Conservation (phyloP, 2,113 vertebrate genomes). For the Sturnus vulgaris region DNA sequence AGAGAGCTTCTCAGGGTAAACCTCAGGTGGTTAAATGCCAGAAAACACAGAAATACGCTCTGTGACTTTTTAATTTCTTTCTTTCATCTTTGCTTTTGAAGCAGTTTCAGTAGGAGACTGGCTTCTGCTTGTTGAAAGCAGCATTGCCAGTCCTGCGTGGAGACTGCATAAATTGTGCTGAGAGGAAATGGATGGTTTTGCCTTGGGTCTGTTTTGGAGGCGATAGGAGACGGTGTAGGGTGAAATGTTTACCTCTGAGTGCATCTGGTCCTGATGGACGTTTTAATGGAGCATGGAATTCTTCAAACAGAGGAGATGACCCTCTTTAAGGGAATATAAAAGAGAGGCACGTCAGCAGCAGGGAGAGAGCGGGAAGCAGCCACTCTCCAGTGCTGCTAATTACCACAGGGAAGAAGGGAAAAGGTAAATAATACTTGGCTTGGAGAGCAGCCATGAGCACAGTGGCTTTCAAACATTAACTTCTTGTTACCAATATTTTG, state of each 20-base stretch:
- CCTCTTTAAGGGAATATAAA: neutral
- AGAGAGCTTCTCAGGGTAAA: neutral
- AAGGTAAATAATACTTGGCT: neutral
- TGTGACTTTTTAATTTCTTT: neutral
- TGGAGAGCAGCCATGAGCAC: neutral
- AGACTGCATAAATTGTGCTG: neutral
- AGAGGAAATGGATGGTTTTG: neutral
- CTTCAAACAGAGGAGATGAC: neutral
- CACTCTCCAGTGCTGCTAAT: neutral
- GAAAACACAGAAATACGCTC: neutral
- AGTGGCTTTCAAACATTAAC: neutral
- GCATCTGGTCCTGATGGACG: neutral
- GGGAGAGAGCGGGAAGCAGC: neutral
- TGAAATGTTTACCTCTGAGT: neutral
- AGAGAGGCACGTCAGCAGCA: neutral
- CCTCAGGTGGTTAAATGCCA: neutral
- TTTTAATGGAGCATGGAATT: neutral
- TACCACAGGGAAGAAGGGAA: neutral
- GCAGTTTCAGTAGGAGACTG: neutral
- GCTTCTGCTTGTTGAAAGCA: neutral
- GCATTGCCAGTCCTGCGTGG: neutral
- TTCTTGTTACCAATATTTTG: neutral
- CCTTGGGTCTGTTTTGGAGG: neutral
- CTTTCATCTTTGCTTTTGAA: neutral
- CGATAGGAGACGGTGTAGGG: accelerated